Evolutionary conservation across 1,140 invertebrate species (phyloP), one percentile per base, ranked within the genome.

Genomic region (Aricia agestis): DNA sequence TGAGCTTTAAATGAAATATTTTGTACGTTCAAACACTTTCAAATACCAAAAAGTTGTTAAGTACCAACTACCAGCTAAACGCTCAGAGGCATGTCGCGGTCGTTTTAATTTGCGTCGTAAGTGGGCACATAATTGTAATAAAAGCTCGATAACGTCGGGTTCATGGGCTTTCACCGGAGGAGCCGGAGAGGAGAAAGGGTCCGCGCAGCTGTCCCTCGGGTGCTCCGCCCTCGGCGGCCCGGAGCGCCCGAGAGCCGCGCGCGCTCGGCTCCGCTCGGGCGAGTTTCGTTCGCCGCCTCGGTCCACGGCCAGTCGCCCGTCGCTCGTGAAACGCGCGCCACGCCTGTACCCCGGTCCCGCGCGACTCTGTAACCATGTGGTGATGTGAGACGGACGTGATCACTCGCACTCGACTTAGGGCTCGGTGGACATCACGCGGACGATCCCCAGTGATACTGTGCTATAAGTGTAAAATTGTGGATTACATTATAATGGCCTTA

Each of bases 401-500:
- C 76, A 82, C 81, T 82, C 82, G 78, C 79, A 87, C 78, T 84
- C 78, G 74, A 80, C 68, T 75, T 81, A 76, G 76, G 61, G 73
- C 81, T 74, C 72, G 81, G 78, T 85, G 81, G 76, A 82, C 74
- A 77, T 73, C 78, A 66, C 71, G 70, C 59, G 80, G 76, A 71
- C 58, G 80, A 77, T 76, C 81, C 77, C 79, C 81, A 79, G 78
- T 87, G 82, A 78, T 84, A 83, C 82, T 82, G 84, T 91, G 85
- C 77, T 76, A 79, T 78, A 82, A 79, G 79, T 82, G 83, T 82
- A 83, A 84, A 87, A 89, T 87, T 86, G 88, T 91, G 89, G 89
- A 91, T 91, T 91, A 85, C 86, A 89, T 87, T 85, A 91, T 90
- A 87, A 91, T 91, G 89, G 89, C 89, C 86, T 91, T 91, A 91